Evolutionary conservation across 2,797 vertebrate genomes (phyloP).

Genomic region (Hyperoplus lanceolatus): DNA sequence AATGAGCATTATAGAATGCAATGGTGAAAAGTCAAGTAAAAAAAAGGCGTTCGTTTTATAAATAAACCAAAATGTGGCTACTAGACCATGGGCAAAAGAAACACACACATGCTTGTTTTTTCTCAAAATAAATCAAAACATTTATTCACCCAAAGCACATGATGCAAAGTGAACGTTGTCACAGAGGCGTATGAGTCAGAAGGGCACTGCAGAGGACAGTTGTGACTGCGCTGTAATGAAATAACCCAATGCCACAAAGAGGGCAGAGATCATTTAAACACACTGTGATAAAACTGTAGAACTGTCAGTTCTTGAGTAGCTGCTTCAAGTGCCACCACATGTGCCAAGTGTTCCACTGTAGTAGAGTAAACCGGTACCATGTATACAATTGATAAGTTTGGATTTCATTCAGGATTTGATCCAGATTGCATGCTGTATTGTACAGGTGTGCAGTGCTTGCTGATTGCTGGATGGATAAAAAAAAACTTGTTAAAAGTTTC

Average conservation of each 20-base stretch:
- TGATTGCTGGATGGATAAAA: constrained; percentile 14
- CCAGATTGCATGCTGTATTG: not conserved
- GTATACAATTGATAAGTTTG: not conserved
- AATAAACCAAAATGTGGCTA: constrained; percentile 31
- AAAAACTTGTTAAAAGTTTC: constrained; percentile 10
- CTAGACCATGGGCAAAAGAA: not conserved
- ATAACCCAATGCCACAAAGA: not conserved
- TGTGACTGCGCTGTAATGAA: constrained; percentile 20
- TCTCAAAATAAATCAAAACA: constrained; percentile 61
- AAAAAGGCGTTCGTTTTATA: constrained; percentile 12
- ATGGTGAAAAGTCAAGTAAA: constrained; percentile 1
- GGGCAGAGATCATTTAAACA: constrained; percentile 4
- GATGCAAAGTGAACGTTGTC: constrained; percentile 26
- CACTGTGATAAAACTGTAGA: not conserved
- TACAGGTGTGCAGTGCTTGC: constrained; percentile 1
- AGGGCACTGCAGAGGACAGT: constrained; percentile 31
- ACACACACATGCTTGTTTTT: constrained; percentile 8
- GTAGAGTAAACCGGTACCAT: not conserved
- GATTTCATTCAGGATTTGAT: constrained; percentile 25
- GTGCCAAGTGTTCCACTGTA: not conserved
- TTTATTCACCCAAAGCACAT: constrained; percentile 44
- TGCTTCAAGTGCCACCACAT: not conserved
- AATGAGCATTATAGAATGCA: not conserved
- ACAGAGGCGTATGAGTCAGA: constrained; percentile 17
- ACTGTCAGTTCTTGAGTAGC: constrained; percentile 16